Evolutionary conservation across 2,797 vertebrate species (phyloP).

Genomic region (Thaleichthys pacificus): DNA sequence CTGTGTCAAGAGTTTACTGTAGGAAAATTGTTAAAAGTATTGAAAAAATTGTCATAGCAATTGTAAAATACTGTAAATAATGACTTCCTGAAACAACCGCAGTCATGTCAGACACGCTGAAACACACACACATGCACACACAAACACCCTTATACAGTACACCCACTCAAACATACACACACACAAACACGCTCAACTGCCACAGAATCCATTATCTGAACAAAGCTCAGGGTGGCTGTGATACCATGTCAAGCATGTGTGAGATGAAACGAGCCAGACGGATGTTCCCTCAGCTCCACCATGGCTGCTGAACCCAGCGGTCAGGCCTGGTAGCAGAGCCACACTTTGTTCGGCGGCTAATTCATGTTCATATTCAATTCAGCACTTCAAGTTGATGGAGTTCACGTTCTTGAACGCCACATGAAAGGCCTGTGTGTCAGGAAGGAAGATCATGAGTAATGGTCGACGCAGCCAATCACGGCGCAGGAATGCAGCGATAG

Average conservation of each 20-base stretch:
- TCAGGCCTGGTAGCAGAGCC: too few relatives aligned
- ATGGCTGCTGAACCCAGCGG: neutral
- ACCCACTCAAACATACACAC: neutral
- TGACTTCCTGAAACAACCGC: slow-evolving; percentile 10
- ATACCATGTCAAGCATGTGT: slow-evolving; percentile 18
- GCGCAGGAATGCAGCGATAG: slow-evolving; percentile 4
- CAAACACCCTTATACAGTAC: too few relatives aligned
- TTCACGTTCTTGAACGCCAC: neutral
- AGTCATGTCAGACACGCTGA: slow-evolving; percentile 8
- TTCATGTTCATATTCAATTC: too few relatives aligned
- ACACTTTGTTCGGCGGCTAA: too few relatives aligned
- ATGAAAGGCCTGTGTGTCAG: neutral
- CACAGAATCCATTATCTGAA: too few relatives aligned
- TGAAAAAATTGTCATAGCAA: too few relatives aligned
- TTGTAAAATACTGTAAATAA: neutral
- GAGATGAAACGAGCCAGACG: slow-evolving; percentile 14
- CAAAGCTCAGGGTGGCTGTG: neutral
- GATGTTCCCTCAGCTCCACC: slow-evolving; percentile 22
- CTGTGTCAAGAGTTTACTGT: too few relatives aligned
- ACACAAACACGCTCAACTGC: neutral
- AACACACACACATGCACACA: neutral
- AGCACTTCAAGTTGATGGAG: too few relatives aligned
- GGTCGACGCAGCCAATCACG: neutral
- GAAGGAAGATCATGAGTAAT: neutral
- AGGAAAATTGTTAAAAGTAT: too few relatives aligned